phyloP scores from a whole-genome alignment of 2,113 vertebrate genomes.

The Pomatostomus ruficeps region DNA sequence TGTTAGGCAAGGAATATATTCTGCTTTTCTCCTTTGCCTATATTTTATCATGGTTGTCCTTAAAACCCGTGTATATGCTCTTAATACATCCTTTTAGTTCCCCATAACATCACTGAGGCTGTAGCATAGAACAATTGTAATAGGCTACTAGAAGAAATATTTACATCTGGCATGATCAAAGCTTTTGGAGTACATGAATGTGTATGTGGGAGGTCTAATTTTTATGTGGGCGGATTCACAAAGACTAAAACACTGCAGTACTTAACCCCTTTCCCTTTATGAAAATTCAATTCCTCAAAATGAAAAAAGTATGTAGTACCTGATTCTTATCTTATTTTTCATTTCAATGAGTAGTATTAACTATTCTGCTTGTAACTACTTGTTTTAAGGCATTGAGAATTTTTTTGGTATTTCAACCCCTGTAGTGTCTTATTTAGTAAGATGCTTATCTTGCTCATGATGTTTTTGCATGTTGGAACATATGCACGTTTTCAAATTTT shows the following conservation, averaged over 20 bases:
- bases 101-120: background rate
- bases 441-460: background rate
- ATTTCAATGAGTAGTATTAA: slow-evolving; percentile 20
- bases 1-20: background rate
- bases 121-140: slow-evolving; percentile 47
- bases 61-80: background rate
- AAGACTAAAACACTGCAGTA: slow-evolving; percentile 48
- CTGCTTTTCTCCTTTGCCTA: background rate
- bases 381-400: slow-evolving; percentile 10
- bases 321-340: slow-evolving; percentile 57
- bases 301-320: slow-evolving; percentile 37
- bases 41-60: background rate
- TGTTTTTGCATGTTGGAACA: background rate
- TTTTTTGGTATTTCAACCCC: background rate
- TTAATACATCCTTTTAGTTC: background rate
- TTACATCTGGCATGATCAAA: slow-evolving; percentile 53
- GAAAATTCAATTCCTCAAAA: slow-evolving; percentile 60
- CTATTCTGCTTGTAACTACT: slow-evolving; percentile 42
- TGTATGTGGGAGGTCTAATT: slow-evolving; percentile 41
- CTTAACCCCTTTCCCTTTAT: slow-evolving; percentile 46
- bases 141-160: slow-evolving; percentile 33
- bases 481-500: background rate
- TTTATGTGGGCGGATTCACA: slow-evolving; percentile 48
- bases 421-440: background rate
- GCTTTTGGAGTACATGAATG: slow-evolving; percentile 14